phyloP scores from a whole-genome alignment of 1,140 invertebrate species.

The Plodia interpunctella region DNA sequence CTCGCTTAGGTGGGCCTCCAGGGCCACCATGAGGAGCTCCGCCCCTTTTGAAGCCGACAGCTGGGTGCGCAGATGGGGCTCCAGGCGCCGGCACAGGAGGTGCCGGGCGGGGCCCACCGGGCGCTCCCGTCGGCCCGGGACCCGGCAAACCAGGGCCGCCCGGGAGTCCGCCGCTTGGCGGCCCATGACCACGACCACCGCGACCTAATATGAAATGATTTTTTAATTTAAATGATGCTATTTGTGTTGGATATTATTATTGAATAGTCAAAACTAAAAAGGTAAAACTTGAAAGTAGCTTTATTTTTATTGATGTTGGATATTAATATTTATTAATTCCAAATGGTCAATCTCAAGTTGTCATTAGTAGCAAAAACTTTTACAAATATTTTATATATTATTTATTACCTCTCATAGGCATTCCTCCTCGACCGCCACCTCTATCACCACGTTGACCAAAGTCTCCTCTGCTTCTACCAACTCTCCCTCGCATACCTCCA shows the following conservation, averaged over 20 bases:
- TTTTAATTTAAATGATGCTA: too few relatives aligned
- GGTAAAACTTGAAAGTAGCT: too few relatives aligned
- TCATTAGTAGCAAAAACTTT: too few relatives aligned
- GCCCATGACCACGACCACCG: constrained; percentile 47
- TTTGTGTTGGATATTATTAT: too few relatives aligned
- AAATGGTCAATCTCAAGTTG: too few relatives aligned
- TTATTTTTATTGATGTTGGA: too few relatives aligned
- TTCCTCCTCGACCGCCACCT: constrained; percentile 51
- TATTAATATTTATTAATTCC: too few relatives aligned
- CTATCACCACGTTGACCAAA: constrained; percentile 56
- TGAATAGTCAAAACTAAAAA: too few relatives aligned
- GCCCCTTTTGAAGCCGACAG: constrained; percentile 48
- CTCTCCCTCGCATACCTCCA: constrained; percentile 59
- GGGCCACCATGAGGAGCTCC: constrained; percentile 55
- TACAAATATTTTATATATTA: too few relatives aligned
- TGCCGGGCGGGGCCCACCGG: constrained; percentile 14
- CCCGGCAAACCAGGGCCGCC: constrained; percentile 17
- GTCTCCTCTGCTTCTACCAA: constrained; percentile 57
- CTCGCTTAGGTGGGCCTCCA: constrained; percentile 59
- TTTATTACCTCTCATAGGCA: constrained; percentile 61
- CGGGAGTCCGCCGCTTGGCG: constrained; percentile 19
- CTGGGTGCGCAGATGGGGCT: constrained; percentile 23
- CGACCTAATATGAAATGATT: constrained; percentile 26
- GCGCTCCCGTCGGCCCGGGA: constrained; percentile 16
- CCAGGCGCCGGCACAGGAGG: constrained; percentile 25